Conservation (phyloP, 2,888 invertebrate species). For the Limenitis camilla region DNA sequence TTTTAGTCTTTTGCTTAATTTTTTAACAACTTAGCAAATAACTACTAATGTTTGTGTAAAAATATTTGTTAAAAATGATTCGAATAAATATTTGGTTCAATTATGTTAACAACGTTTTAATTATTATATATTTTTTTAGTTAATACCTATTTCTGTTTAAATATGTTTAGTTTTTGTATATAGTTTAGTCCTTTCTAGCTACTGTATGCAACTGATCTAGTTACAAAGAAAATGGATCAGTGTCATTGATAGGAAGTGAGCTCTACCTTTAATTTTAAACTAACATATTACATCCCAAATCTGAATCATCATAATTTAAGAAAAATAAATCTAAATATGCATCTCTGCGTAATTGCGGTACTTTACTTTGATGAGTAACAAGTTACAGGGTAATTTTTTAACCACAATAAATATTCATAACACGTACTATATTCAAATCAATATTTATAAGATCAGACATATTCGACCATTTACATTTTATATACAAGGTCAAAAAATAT, state of each 20-base stretch:
- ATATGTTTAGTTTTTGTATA: not conserved
- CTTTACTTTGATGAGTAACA: slow-evolving; percentile 23
- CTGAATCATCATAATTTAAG: too few species aligned
- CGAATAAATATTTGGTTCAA: too few species aligned
- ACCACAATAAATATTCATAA: slow-evolving; percentile 16
- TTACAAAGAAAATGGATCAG: not conserved
- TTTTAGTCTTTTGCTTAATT: too few species aligned
- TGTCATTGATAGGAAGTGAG: not conserved
- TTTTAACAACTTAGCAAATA: too few species aligned
- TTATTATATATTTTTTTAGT: too few species aligned
- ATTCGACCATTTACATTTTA: slow-evolving; percentile 10
- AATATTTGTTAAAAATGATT: too few species aligned
- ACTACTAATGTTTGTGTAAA: too few species aligned
- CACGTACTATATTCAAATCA: slow-evolving; percentile 14
- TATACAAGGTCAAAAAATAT: slow-evolving; percentile 11
- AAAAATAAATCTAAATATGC: not conserved
- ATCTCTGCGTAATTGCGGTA: slow-evolving; percentile 13
- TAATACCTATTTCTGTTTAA: too few species aligned
- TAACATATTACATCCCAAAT: too few species aligned
- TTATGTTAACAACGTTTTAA: too few species aligned
- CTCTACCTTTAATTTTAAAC: too few species aligned
- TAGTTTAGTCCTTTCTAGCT: too few species aligned
- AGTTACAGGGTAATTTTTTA: slow-evolving; percentile 7
- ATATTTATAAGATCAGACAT: slow-evolving; percentile 20
- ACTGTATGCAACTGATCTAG: not conserved